phyloP scores from a whole-genome alignment of 2,113 vertebrate genomes.

The Aphyosemion australe region DNA sequence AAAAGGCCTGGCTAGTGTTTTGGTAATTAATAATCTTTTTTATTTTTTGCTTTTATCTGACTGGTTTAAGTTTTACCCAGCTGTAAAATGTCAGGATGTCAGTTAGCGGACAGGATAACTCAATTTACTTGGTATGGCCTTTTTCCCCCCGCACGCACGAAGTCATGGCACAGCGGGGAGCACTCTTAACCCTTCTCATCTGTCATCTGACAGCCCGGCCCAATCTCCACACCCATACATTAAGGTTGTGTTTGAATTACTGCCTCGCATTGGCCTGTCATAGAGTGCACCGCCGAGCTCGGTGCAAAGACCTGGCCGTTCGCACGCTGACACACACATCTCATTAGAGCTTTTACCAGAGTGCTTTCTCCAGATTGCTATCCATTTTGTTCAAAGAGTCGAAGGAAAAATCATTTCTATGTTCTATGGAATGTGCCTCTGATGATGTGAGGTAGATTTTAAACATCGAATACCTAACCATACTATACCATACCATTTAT shows the following conservation, averaged over 20 bases:
- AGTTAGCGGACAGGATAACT: slow-evolving; percentile 29
- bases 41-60: slow-evolving; percentile 12
- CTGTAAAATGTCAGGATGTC: slow-evolving; percentile 22
- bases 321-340: slow-evolving; percentile 29
- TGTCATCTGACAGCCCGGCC: slow-evolving; percentile 44
- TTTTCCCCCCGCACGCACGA: slow-evolving; percentile 12
- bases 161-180: neutral
- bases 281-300: slow-evolving; percentile 26
- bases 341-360: slow-evolving; percentile 45
- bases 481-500: no score
- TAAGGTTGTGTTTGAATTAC: slow-evolving; percentile 44
- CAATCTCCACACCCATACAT: slow-evolving; percentile 44
- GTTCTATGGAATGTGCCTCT: neutral
- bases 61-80: slow-evolving; percentile 10
- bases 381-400: slow-evolving; percentile 31
- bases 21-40: slow-evolving; percentile 41
- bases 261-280: slow-evolving; percentile 32
- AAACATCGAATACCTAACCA: neutral
- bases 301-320: slow-evolving; percentile 27
- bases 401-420: slow-evolving; percentile 10
- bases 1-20: neutral
- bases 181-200: slow-evolving; percentile 46
- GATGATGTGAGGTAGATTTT: neutral
- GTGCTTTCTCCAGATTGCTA: slow-evolving; percentile 22
- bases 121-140: slow-evolving; percentile 26